Evolutionary conservation across 2,113 vertebrate genomes (phyloP).

Genomic region (Pelodiscus sinensis): DNA sequence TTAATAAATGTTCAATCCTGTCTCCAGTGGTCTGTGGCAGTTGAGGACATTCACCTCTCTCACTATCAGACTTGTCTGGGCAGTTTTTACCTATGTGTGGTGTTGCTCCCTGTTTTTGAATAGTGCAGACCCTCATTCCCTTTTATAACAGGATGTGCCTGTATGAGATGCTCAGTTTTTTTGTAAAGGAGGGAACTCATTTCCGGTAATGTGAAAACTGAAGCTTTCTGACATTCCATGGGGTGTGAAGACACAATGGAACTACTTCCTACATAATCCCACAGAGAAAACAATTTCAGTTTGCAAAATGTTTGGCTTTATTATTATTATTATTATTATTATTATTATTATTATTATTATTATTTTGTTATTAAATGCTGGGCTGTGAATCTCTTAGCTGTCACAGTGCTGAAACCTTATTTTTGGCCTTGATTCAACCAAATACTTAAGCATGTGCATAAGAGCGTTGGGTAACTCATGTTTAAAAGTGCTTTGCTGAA

Average conservation of each 20-base stretch:
- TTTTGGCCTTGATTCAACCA: conserved; percentile 20
- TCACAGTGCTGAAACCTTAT: neutral
- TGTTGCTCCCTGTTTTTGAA: neutral
- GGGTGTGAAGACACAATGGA: neutral
- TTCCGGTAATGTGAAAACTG: conserved; percentile 8
- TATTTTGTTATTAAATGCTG: neutral
- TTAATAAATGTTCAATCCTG: neutral
- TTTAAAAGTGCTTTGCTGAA: conserved; percentile 17
- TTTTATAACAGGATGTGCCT: neutral
- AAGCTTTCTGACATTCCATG: neutral
- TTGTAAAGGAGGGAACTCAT: neutral
- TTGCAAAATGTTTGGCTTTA: neutral
- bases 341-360: neutral
- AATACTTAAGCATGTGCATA: neutral
- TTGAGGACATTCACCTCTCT: neutral
- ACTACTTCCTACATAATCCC: neutral
- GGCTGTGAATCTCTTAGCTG: neutral
- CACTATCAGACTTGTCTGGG: neutral
- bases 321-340: no score
- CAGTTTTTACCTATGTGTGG: neutral
- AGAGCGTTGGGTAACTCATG: neutral
- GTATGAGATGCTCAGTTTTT: neutral
- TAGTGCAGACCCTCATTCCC: neutral
- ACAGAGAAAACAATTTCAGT: neutral
- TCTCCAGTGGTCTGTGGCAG: neutral